Percentiles rank a stretch among this genome's conserved stretches.
Conservation (phyloP, 37 sponge, comb jelly and placozoan genomes). For the Halisarca cf. caerulea region DNA sequence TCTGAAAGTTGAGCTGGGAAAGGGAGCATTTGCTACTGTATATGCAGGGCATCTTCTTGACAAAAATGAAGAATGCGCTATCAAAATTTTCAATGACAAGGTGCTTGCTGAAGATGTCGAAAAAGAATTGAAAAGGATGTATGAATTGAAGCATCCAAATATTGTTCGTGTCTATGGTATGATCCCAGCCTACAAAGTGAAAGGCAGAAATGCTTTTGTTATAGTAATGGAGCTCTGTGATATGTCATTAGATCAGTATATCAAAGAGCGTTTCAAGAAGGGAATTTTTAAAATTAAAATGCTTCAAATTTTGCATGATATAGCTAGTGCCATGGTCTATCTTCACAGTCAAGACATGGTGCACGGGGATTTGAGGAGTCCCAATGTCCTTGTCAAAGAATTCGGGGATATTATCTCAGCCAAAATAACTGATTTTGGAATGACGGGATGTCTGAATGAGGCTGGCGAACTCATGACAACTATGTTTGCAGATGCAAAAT, state of each 20-base stretch:
- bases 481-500: neutral
- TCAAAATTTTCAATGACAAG: no score
- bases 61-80: neutral
- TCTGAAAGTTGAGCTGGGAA: neutral
- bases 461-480: neutral
- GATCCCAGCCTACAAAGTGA: no score
- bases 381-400: neutral
- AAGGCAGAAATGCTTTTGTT: neutral
- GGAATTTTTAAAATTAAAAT: neutral
- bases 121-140: neutral
- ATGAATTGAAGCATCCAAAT: neutral
- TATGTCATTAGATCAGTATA: neutral
- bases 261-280: neutral
- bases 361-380: neutral
- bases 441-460: neutral
- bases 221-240: conserved; percentile 20
- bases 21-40: conserved; percentile 6
- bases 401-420: neutral
- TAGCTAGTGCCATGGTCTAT: neutral
- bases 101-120: neutral
- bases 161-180: neutral
- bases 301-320: neutral
- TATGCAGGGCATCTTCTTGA: neutral
- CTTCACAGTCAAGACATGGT: neutral
- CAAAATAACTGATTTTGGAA: neutral